Evolutionary conservation across 2,797 vertebrate genomes (phyloP).

Genomic region (Leptodactylus fallax): DNA sequence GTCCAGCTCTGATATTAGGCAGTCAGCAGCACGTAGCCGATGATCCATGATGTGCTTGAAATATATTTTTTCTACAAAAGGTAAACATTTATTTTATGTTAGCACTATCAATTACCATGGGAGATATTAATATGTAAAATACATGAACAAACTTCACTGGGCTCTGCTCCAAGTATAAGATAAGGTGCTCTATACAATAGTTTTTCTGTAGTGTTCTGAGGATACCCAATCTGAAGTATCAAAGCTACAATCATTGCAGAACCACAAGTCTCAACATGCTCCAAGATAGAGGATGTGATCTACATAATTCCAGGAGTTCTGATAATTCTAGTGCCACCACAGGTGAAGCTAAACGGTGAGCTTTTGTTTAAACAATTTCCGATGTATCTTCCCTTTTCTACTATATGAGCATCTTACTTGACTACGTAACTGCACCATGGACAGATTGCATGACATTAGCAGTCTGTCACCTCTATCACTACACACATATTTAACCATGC

Average conservation of each 20-base stretch:
- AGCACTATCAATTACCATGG: background rate
- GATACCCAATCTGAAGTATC: background rate
- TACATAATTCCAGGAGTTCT: background rate
- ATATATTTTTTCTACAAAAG: background rate
- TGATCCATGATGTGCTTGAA: background rate
- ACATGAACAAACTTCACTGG: background rate
- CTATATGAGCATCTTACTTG: too few relatives aligned
- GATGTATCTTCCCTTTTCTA: too few relatives aligned
- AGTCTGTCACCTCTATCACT: background rate
- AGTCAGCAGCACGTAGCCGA: conserved; percentile 12
- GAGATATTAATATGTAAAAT: background rate
- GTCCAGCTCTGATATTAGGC: conserved; percentile 24
- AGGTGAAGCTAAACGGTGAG: background rate
- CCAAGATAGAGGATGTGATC: background rate
- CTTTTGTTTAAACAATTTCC: background rate
- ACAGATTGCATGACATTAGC: background rate
- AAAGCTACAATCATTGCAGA: background rate
- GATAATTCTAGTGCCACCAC: background rate
- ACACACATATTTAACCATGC: background rate
- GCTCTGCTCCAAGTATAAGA: background rate
- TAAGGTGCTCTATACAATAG: background rate
- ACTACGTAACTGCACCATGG: background rate
- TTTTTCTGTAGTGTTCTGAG: too few relatives aligned
- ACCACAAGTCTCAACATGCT: background rate
- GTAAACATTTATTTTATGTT: conserved; percentile 4